Percentiles rank a stretch among this genome's conserved stretches.
Conservation (phyloP, 2,113 vertebrate genomes). For the Prunella himalayana region DNA sequence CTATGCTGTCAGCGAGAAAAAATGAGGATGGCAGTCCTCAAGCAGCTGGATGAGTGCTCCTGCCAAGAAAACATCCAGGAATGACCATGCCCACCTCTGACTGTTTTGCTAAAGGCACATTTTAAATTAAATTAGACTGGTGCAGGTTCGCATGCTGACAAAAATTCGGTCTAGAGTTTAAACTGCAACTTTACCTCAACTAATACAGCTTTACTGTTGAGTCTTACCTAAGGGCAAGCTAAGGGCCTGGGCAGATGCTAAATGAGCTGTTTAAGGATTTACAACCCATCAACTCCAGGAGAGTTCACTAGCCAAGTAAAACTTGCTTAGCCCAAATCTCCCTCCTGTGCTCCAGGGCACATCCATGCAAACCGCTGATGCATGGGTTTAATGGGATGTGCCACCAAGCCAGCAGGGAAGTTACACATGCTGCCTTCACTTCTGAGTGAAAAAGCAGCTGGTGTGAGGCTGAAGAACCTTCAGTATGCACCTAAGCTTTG, state of each 20-base stretch:
- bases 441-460: background rate
- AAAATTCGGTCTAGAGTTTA: background rate
- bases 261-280: background rate
- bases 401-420: background rate
- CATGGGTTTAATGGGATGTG: background rate
- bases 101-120: background rate
- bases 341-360: background rate
- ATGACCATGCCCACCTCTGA: background rate
- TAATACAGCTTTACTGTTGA: background rate
- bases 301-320: background rate
- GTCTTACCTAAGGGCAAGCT: background rate
- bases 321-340: background rate
- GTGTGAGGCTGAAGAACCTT: background rate
- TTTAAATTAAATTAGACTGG: background rate
- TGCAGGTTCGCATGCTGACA: fast-evolving
- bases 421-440: fast-evolving
- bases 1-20: background rate
- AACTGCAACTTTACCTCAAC: background rate
- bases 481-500: background rate
- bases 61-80: background rate
- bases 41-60: background rate
- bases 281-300: background rate
- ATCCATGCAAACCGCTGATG: fast-evolving
- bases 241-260: background rate
- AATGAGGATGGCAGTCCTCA: background rate